Conservation (phyloP, 2,888 invertebrate species). For the Plutella xylostella region DNA sequence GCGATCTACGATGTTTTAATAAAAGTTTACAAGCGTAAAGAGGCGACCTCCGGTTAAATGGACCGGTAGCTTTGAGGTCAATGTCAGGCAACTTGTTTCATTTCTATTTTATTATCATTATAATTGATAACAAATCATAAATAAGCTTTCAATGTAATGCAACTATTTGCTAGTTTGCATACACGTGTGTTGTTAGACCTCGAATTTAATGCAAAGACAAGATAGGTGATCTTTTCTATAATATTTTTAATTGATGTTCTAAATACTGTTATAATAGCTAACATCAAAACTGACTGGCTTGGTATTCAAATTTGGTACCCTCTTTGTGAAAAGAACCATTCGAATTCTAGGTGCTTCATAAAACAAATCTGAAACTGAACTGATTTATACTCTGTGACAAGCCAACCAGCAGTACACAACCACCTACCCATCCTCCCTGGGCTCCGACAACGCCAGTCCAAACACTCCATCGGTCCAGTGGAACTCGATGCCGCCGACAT, state of each 20-base stretch:
- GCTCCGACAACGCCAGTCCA: slow-evolving; percentile 76
- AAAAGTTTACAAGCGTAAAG: slow-evolving; percentile 7
- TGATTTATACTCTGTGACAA: no score
- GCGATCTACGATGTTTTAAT: background rate
- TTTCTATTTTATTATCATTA: background rate
- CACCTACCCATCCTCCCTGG: slow-evolving; percentile 68
- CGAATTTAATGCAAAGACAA: no score
- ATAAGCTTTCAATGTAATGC: no score
- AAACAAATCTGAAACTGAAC: background rate
- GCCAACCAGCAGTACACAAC: slow-evolving; percentile 2
- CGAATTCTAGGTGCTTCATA: background rate
- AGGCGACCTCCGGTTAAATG: slow-evolving; percentile 6
- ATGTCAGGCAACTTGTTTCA: slow-evolving; percentile 23
- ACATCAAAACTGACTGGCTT: no score
- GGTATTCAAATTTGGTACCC: no score
- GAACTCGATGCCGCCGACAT: slow-evolving; percentile 82
- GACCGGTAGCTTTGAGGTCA: slow-evolving; percentile 32
- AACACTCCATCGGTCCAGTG: slow-evolving; percentile 90
- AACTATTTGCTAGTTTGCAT: no score
- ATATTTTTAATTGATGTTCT: no score
- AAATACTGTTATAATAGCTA: background rate
- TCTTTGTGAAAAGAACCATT: no score
- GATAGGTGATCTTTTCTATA: no score
- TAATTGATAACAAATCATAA: no score
- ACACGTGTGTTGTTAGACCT: no score